Percentiles rank a stretch among this genome's conserved stretches.
Evolutionary conservation across 2,888 invertebrate genomes (phyloP).

Genomic region (Sericinus montela): DNA sequence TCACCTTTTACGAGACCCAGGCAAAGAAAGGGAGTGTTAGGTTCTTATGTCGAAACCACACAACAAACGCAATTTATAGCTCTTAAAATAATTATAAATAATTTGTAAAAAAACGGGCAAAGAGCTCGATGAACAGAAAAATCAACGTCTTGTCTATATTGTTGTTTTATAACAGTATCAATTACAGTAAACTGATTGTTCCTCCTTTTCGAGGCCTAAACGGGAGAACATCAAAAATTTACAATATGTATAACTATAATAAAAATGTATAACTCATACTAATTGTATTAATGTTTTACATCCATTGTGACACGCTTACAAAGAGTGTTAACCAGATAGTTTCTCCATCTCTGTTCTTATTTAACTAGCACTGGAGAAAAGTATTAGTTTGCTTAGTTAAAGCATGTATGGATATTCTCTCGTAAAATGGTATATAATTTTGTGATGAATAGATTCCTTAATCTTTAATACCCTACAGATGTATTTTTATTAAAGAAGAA

Average conservation of each 20-base stretch:
- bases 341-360: conserved; percentile 11
- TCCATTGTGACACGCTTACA: conserved; percentile 12
- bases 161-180: not conserved
- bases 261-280: conserved; percentile 15
- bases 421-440: too few relatives aligned
- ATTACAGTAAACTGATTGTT: conserved; percentile 1
- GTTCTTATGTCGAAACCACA: too few relatives aligned
- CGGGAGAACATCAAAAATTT: conserved; percentile 7
- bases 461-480: too few relatives aligned
- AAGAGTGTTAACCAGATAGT: conserved; percentile 14
- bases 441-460: too few relatives aligned
- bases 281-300: conserved; percentile 8
- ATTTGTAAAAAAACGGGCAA: too few relatives aligned
- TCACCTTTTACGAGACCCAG: too few relatives aligned
- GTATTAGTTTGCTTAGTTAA: not conserved
- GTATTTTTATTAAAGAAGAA: too few relatives aligned
- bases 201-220: conserved; percentile 5
- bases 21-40: too few relatives aligned
- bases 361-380: not conserved
- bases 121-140: not conserved
- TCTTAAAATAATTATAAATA: too few relatives aligned
- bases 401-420: too few relatives aligned
- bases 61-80: too few relatives aligned
- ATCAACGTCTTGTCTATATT: not conserved
- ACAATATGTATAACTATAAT: too few relatives aligned